Evolutionary conservation across 2,113 vertebrate species (phyloP).

Genomic region (Lasiurus borealis): DNA sequence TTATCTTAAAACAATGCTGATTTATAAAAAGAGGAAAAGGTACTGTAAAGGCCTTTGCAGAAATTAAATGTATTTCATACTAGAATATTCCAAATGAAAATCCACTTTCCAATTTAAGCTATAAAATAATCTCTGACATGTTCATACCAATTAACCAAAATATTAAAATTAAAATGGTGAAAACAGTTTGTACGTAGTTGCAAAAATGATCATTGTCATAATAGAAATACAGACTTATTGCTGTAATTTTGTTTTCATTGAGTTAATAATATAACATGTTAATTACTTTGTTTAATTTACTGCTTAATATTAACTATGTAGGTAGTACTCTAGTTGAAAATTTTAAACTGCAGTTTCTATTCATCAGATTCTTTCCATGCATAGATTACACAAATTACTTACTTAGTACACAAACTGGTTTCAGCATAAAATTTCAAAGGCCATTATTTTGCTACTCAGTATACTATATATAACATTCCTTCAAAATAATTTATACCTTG

Average conservation of each 20-base stretch:
- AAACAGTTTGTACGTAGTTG: background rate
- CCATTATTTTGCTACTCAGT: constrained; percentile 7
- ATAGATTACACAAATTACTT: constrained; percentile 62
- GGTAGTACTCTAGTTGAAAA: background rate
- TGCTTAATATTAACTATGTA: constrained; percentile 41
- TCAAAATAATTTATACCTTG: constrained; percentile 24
- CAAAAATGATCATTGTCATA: background rate
- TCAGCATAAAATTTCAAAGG: constrained; percentile 47
- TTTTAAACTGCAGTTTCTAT: constrained; percentile 37
- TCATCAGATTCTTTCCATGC: constrained; percentile 20
- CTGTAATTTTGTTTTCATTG: constrained; percentile 56
- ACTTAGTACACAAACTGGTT: constrained; percentile 38
- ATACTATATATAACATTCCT: background rate
- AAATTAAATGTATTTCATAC: constrained; percentile 19
- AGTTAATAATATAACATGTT: constrained; percentile 7
- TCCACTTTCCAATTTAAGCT: background rate
- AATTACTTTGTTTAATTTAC: constrained; percentile 59
- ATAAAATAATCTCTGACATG: constrained; percentile 11
- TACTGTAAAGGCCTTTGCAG: background rate
- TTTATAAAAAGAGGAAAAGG: background rate
- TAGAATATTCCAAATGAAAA: background rate
- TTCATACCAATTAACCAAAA: constrained; percentile 49
- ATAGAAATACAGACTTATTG: constrained; percentile 37
- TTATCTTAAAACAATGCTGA: constrained; percentile 13
- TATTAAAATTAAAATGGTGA: background rate